phyloP scores from a whole-genome alignment of 2,797 vertebrate genomes.

The Crocidura indochinensis region DNA sequence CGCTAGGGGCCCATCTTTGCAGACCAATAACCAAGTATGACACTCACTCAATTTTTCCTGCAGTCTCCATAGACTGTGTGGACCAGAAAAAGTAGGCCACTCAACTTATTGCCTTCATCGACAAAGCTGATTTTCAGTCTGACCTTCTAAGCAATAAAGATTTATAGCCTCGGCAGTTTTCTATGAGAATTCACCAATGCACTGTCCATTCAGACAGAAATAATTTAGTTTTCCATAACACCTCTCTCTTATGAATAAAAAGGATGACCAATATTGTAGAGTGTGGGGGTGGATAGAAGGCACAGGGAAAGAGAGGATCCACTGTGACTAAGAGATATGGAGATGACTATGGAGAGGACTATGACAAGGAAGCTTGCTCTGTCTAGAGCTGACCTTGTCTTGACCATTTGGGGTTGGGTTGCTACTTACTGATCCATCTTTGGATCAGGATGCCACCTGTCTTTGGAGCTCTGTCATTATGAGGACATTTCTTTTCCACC shows the following conservation, averaged over 20 bases:
- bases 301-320: rapidly evolving
- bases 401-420: neutral
- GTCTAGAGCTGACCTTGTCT: rapidly evolving
- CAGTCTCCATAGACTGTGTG: neutral
- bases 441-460: neutral
- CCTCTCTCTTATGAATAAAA: neutral
- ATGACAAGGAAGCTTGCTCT: too few relatives aligned
- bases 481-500: neutral
- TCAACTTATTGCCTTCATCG: rapidly evolving
- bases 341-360: too few relatives aligned
- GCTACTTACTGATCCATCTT: neutral
- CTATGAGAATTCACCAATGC: neutral
- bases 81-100: neutral
- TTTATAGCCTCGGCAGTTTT: neutral
- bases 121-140: neutral
- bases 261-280: neutral
- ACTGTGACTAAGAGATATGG: neutral
- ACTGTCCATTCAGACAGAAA: neutral
- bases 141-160: neutral
- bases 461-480: neutral
- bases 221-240: neutral
- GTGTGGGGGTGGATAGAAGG: neutral
- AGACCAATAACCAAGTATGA: neutral
- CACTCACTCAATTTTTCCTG: neutral
- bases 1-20: neutral